These are phyloP conservation scores for Poeciliopsis retropinna DNA, from an alignment of 2,113 vertebrate genomes.

Conservation along the genomic window DNA sequence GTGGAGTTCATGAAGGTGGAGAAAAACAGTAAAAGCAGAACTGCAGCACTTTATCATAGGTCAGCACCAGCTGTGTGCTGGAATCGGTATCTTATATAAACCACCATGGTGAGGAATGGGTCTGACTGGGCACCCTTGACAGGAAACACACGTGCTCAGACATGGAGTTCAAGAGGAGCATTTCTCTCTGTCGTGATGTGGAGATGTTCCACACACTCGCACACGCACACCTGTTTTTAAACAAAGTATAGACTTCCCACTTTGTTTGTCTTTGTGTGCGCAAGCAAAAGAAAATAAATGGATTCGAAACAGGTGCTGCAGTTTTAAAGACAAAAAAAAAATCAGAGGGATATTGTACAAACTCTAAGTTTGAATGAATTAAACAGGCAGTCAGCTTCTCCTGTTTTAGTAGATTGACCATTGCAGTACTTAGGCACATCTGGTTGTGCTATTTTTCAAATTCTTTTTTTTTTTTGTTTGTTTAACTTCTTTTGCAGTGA, in stretches of 20 bases:
- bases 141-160: conserved; percentile 49
- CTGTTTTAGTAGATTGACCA: conserved; percentile 13
- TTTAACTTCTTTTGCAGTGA: neutral
- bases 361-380: conserved; percentile 3
- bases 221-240: neutral
- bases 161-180: conserved; percentile 18
- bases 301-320: conserved; percentile 30
- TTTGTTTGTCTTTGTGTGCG: neutral
- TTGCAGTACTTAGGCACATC: conserved; percentile 21
- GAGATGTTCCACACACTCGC: conserved; percentile 7
- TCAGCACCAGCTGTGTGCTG: conserved; percentile 41
- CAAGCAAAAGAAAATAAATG: neutral
- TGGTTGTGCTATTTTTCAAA: conserved; percentile 47
- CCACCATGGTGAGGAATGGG: conserved; percentile 54
- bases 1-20: conserved; percentile 23
- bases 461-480: neutral
- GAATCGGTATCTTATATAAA: conserved; percentile 52
- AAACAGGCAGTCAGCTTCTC: conserved; percentile 1
- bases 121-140: conserved; percentile 57
- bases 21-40: conserved; percentile 12
- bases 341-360: conserved; percentile 31
- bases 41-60: conserved; percentile 40
- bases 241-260: neutral
- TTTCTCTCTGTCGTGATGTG: neutral
- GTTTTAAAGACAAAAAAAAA: conserved; percentile 23